Evolutionary conservation across 2,888 invertebrate genomes (phyloP).

Genomic region (Elegia similella): DNA sequence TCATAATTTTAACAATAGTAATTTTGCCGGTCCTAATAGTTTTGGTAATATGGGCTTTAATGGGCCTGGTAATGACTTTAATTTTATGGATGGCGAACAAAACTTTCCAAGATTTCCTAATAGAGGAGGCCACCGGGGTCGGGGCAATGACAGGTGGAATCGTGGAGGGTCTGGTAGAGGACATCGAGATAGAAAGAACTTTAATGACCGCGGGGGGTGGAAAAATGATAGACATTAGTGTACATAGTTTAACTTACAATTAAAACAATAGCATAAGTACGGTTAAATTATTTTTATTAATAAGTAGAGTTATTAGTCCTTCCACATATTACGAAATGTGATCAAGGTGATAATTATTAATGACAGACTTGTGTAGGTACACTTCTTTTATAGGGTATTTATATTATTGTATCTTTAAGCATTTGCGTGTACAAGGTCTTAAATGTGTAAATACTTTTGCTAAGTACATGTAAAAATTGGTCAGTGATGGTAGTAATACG

Average conservation of each 20-base stretch:
- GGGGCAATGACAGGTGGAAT: conserved; percentile 73
- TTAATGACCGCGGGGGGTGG: conserved; percentile 77
- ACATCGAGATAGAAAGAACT: conserved; percentile 73
- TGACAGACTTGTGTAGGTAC: conserved; percentile 52
- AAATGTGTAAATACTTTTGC: conserved; percentile 52
- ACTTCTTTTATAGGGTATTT: conserved; percentile 44
- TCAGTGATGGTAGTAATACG: conserved; percentile 37
- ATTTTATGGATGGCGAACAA: conserved; percentile 68
- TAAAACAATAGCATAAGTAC: conserved; percentile 23
- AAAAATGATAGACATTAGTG: conserved; percentile 76
- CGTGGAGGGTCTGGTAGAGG: conserved; percentile 71
- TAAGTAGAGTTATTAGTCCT: conserved; percentile 43
- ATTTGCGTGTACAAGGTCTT: conserved; percentile 44
- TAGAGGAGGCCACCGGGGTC: conserved; percentile 68
- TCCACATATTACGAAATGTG: conserved; percentile 63
- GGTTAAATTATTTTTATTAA: conserved; percentile 49
- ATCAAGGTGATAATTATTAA: conserved; percentile 67
- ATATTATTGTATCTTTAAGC: conserved; percentile 45
- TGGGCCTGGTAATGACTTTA: conserved; percentile 68
- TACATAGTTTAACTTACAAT: conserved; percentile 29
- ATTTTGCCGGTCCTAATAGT: conserved; percentile 64
- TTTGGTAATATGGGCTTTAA: conserved; percentile 71
- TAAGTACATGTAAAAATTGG: conserved; percentile 32
- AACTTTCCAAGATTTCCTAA: conserved; percentile 68
- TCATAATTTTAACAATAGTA: conserved; percentile 69